phyloP scores from a whole-genome alignment of 2,797 vertebrate genomes.

The Zalophus californianus region DNA sequence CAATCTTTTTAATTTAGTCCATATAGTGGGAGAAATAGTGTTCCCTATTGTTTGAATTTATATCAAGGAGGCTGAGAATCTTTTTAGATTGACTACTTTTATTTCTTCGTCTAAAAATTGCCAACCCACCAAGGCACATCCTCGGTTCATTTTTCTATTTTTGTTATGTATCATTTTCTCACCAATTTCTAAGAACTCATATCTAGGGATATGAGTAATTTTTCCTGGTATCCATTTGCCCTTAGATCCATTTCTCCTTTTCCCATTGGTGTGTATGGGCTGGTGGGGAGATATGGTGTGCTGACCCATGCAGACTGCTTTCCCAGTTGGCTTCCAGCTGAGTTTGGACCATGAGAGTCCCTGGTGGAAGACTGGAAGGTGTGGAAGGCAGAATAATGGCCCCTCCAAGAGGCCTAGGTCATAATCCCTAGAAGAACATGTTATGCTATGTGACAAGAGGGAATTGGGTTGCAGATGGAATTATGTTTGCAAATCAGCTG shows the following conservation, averaged over 20 bases:
- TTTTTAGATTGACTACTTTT: not conserved
- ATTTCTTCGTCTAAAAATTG: not conserved
- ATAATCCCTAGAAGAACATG: not conserved
- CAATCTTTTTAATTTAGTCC: not conserved
- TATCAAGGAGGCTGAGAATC: not conserved
- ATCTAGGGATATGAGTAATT: not conserved
- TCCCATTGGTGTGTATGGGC: not conserved
- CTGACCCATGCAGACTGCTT: not conserved
- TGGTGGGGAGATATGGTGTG: fast-evolving
- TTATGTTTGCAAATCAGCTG: not conserved
- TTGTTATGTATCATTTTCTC: not conserved
- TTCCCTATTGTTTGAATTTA: not conserved
- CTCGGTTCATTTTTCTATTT: not conserved
- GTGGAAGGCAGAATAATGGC: not conserved
- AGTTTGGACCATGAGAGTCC: not conserved
- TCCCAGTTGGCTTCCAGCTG: not conserved
- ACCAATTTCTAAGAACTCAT: slow-evolving; percentile 11
- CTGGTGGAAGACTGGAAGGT: not conserved
- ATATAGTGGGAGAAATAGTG: not conserved
- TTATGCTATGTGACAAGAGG: not conserved
- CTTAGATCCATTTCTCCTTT: not conserved
- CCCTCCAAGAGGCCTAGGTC: not conserved
- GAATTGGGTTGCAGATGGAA: not conserved
- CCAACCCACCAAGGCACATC: not conserved
- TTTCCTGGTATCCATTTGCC: not conserved